These are phyloP conservation scores for Lasioglossum zephyrum DNA, from an alignment of 2,888 invertebrate species.

Conservation along the genomic window DNA sequence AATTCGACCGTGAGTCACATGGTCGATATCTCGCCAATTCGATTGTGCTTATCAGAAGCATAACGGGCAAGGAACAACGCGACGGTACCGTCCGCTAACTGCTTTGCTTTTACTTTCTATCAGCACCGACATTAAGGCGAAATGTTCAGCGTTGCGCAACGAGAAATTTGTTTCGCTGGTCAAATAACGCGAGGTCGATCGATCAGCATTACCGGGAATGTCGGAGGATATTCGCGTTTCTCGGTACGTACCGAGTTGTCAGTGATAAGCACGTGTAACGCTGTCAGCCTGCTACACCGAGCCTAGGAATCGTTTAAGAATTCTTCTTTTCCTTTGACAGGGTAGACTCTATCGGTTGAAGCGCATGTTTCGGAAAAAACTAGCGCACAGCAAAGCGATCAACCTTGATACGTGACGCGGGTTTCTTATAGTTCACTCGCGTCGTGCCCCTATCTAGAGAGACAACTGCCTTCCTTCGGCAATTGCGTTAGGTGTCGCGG, in stretches of 20 bases:
- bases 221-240: not conserved
- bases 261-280: not conserved
- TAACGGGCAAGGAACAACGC: not conserved
- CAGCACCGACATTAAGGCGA: conserved; percentile 21
- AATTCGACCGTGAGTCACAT: not conserved
- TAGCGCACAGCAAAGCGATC: conserved; percentile 64
- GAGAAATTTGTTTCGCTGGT: conserved; percentile 27
- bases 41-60: not conserved
- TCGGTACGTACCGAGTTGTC: not conserved
- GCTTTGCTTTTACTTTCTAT: conserved; percentile 54
- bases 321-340: not conserved
- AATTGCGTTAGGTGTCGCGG: conserved; percentile 4
- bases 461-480: not conserved
- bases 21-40: not conserved
- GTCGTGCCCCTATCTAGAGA: not conserved
- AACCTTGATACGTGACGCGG: conserved; percentile 75
- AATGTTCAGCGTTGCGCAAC: conserved; percentile 31
- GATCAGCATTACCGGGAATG: not conserved
- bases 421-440: conserved; percentile 43
- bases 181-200: conserved; percentile 8
- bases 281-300: not conserved
- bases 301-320: not conserved
- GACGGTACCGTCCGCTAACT: conserved; percentile 32
- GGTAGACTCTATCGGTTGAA: conserved; percentile 5
- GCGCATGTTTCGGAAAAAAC: conserved; percentile 47